Evolutionary conservation across 2,113 vertebrate genomes (phyloP), one percentile per base, ranked within the genome.

Genomic region (Nothocercus julius): DNA sequence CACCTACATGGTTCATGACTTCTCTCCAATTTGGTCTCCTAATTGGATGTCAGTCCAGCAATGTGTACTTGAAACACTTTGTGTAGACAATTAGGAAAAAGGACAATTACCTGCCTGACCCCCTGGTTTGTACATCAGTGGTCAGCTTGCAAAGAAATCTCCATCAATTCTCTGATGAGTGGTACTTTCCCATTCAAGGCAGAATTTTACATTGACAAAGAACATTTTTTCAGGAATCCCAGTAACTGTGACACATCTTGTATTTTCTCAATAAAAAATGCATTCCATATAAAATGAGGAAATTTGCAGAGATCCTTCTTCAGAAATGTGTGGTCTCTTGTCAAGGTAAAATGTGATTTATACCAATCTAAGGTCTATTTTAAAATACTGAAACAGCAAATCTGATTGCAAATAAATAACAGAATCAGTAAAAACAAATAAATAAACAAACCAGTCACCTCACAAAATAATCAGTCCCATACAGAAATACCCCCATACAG

Each of bases 391-490:
- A 76, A 82, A 70, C 44, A 42, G 32, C 66, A 61, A 82, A 45
- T 28, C 85, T 54, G 25, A 2, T 11, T 53, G 9, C 11, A 47
- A n/a, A 72, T 27, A 24, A 27, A 40, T 10, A 44, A 61, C 2
- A 38, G 11, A 8, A 27, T 24, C 4, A 15, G 19, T 11, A 3
- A 12, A 17, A 5, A 19, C 9, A 7, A 16, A 11, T 9, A 14
- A 34, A 6, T 6, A 63, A 56, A 0, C 1, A 7, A 63, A 56
- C 0, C 1, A 11, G 28, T 5, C 8, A 56, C 49, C 36, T 82
- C 42, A 51, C 54, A 49, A 49, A 49, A 49, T 24, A 49, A 49
- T 24, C 21, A 49, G 5, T 24, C 21, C 49, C 49, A 49, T 49
- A 49, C 49, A 49, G 49, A 86, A 94, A 17, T 8, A 18, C 1